Conservation (phyloP, 2,113 vertebrate genomes). For the Chloebia gouldiae region DNA sequence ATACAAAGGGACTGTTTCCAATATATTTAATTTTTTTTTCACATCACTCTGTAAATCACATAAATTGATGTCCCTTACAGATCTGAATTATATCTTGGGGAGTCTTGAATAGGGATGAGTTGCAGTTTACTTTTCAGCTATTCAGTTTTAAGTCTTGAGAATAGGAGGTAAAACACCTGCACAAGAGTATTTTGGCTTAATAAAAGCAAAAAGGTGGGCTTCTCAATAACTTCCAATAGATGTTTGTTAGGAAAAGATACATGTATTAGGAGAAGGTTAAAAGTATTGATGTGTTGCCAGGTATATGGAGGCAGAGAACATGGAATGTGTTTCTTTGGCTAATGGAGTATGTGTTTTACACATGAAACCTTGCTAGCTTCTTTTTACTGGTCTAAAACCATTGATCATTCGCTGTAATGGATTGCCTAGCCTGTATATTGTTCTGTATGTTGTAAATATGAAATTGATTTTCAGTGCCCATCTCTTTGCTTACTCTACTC, state of each 20-base stretch:
- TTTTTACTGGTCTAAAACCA: background rate
- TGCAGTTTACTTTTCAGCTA: background rate
- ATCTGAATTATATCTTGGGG: background rate
- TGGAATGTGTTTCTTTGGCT: background rate
- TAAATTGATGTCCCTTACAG: background rate
- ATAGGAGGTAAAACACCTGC: background rate
- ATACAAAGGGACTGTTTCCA: background rate
- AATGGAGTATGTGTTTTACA: background rate
- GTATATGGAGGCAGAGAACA: background rate
- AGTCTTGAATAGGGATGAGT: background rate
- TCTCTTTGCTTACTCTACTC: background rate
- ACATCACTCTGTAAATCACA: background rate
- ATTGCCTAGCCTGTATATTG: background rate
- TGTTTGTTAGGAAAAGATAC: background rate
- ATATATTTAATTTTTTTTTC: background rate
- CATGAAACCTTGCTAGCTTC: background rate
- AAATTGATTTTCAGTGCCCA: slow-evolving; percentile 29
- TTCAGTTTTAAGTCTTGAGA: background rate
- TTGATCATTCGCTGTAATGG: background rate
- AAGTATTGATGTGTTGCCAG: background rate
- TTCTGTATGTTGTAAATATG: background rate
- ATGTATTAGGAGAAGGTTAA: background rate
- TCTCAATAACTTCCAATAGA: background rate
- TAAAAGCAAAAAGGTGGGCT: background rate
- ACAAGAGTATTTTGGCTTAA: background rate